phyloP scores from a whole-genome alignment of 2,797 vertebrate species.

The Siniperca obscura region DNA sequence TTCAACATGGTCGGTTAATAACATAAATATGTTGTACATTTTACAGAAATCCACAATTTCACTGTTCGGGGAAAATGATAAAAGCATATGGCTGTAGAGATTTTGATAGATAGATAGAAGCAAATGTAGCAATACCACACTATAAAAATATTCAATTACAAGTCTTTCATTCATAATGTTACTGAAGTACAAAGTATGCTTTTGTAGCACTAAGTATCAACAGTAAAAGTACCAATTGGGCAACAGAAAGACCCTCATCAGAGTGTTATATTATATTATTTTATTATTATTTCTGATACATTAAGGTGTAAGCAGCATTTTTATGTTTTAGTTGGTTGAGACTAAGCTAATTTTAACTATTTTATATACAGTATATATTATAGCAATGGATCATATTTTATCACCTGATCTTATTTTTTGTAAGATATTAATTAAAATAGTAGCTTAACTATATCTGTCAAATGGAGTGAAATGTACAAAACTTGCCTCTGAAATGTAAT shows the following conservation, averaged over 20 bases:
- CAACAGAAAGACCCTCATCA: neutral
- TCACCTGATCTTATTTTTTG: neutral
- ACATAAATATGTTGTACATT: neutral
- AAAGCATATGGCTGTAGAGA: too few relatives aligned
- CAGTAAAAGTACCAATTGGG: too few relatives aligned
- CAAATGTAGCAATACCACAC: too few relatives aligned
- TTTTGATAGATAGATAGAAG: neutral
- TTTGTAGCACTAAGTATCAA: neutral
- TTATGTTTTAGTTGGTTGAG: neutral
- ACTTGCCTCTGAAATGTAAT: neutral
- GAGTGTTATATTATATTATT: neutral
- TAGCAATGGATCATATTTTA: neutral
- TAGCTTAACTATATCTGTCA: neutral
- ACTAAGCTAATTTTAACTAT: neutral
- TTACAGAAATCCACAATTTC: too few relatives aligned
- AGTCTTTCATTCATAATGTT: too few relatives aligned
- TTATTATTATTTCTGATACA: neutral
- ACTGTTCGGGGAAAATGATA: too few relatives aligned
- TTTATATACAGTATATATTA: too few relatives aligned
- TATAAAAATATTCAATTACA: too few relatives aligned
- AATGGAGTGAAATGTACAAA: neutral
- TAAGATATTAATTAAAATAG: too few relatives aligned
- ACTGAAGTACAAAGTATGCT: too few relatives aligned
- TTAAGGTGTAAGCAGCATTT: neutral
- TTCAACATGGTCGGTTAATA: neutral